Conservation (phyloP, 2,113 vertebrate species). For the Centropus unirufus region DNA sequence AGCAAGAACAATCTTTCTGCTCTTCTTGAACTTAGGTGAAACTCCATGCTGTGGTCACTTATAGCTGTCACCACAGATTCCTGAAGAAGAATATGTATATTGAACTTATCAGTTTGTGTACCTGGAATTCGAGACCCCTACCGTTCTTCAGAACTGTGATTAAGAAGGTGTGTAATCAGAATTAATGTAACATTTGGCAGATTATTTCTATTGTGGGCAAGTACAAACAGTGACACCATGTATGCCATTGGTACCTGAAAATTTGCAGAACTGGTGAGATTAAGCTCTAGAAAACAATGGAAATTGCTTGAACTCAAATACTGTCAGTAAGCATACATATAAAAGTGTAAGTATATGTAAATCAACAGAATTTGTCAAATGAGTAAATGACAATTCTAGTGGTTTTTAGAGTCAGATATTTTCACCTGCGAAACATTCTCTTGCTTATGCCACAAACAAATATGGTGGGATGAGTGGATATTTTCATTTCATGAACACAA, state of each 20-base stretch:
- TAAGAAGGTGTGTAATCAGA: background rate
- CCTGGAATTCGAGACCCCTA: background rate
- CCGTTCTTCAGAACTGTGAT: background rate
- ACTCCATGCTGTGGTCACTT: background rate
- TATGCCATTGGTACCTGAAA: background rate
- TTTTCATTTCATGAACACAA: background rate
- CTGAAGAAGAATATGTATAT: background rate
- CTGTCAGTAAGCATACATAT: background rate
- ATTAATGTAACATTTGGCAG: background rate
- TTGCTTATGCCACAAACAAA: background rate
- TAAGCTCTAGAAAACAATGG: background rate
- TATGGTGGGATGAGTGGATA: background rate
- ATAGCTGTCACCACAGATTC: background rate
- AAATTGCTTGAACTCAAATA: background rate
- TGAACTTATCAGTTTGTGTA: background rate
- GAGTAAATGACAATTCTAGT: background rate
- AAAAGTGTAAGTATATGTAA: background rate
- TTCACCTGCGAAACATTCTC: background rate
- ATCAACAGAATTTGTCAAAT: background rate
- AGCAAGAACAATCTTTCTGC: background rate
- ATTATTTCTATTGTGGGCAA: background rate
- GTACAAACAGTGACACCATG: background rate
- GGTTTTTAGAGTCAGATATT: background rate
- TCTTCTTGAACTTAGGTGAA: background rate
- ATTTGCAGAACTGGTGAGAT: background rate